Percentiles rank a stretch among this genome's conserved stretches.
These are phyloP conservation scores for Bufo gargarizans DNA, from an alignment of 2,113 vertebrate genomes.

Conservation along the genomic window DNA sequence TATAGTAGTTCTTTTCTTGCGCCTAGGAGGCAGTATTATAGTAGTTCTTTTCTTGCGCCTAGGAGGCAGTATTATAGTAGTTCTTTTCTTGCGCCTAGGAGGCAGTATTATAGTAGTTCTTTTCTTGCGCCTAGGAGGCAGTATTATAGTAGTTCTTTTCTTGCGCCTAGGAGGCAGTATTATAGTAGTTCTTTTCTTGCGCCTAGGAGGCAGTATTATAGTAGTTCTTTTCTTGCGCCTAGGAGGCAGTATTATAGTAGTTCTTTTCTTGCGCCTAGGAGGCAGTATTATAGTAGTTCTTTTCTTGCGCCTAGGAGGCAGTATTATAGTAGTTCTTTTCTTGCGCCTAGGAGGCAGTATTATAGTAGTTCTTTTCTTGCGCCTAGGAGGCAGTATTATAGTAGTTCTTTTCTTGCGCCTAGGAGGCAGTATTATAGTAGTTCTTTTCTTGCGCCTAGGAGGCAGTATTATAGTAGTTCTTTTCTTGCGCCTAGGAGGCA, in stretches of 20 bases:
- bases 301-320: background rate
- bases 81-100: background rate
- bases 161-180: too few species aligned
- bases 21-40: background rate
- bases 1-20: background rate
- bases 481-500: background rate
- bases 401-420: background rate
- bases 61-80: background rate
- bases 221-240: background rate
- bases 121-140: background rate
- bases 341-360: background rate
- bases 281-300: background rate
- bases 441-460: background rate
- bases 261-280: too few species aligned
- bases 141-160: conserved; percentile 1
- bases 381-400: background rate
- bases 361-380: conserved; percentile 1
- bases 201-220: background rate
- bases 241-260: background rate
- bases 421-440: background rate
- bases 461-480: background rate
- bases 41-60: too few species aligned
- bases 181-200: background rate
- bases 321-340: background rate
- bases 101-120: background rate